Evolutionary conservation across 2,113 vertebrate species (phyloP).

Genomic region (Cairina moschata): DNA sequence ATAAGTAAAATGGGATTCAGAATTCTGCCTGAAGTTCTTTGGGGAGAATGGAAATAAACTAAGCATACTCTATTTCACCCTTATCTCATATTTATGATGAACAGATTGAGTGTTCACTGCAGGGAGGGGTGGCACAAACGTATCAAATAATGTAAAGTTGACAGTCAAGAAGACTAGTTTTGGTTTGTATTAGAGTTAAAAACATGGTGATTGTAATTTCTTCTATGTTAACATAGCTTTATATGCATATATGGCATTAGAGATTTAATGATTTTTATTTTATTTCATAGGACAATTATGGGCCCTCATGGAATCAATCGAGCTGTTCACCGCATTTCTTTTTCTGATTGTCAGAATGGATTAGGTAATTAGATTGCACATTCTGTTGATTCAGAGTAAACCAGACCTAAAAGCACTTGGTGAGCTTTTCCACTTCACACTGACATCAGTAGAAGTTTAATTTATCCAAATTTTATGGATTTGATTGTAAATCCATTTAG

Average conservation of each 20-base stretch:
- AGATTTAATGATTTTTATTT: not conserved
- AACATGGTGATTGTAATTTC: not conserved
- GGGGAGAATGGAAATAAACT: not conserved
- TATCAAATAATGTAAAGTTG: not conserved
- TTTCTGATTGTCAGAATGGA: slow-evolving; percentile 85
- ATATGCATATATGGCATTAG: not conserved
- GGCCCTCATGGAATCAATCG: slow-evolving; percentile 85
- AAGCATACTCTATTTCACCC: not conserved
- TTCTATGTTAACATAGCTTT: not conserved
- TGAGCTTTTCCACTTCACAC: not conserved
- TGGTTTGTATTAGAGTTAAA: not conserved
- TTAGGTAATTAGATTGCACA: slow-evolving; percentile 78
- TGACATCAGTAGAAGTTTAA: not conserved
- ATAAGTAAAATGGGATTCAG: not conserved
- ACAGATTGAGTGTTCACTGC: not conserved
- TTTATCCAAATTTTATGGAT: not conserved
- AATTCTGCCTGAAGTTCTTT: not conserved
- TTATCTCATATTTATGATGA: not conserved
- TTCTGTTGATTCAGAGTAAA: not conserved
- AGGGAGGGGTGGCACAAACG: not conserved
- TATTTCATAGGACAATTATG: slow-evolving; percentile 84
- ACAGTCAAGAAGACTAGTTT: not conserved
- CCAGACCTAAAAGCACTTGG: not conserved
- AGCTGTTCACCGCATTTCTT: slow-evolving; percentile 82
- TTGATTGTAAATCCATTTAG: not conserved